Evolutionary conservation across 2,888 invertebrate species (phyloP), one percentile per base, ranked within the genome.

Genomic region (Gymnoscelis rufifasciata): DNA sequence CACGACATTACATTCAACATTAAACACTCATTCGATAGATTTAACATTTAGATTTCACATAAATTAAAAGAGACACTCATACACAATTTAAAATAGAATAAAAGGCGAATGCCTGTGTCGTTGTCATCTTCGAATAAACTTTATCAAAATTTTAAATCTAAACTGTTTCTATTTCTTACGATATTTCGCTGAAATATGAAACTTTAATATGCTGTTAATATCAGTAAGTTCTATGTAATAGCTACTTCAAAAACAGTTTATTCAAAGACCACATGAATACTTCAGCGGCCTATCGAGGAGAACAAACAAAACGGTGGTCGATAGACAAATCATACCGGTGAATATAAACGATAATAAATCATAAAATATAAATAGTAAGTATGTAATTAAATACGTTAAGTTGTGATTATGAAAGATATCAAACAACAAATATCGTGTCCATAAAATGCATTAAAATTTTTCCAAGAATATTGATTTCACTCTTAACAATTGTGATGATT

Each of bases 401-500:
- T 47, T 23, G 47, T 53, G 43, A 54, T 52, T 36, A 48, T 51
- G 41, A 68, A 64, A 71, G 57, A 71, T 62, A 62, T 62, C 58
- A 66, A 43, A 39, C 10, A 10, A 38, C 57, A 14, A 46, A 41
- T 24, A 38, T 58, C 60, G 74, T 76, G 71, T 71, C 60, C 54
- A 33, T 47, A 38, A 39, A 29, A 52, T 45, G 48, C 47, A 47
- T 41, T 36, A 43, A 52, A 65, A 62, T 64, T 62, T 41, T 57
- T 61, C 48, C 52, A 60, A 66, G 60, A 58, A 61, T 39, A 62
- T 40, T 38, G 44, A 63, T 62, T 71, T 69, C 64, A 74, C 74
- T 81, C 84, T 86, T 87, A 87, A 87, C 86, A 87, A 87, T 87
- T 87, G 87, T 82, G 79, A 73, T 74, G 81, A 80, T 78, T 83